These are phyloP conservation scores for Drosophila virilis DNA, from an alignment of 1,140 invertebrate species.

Conservation along the genomic window DNA sequence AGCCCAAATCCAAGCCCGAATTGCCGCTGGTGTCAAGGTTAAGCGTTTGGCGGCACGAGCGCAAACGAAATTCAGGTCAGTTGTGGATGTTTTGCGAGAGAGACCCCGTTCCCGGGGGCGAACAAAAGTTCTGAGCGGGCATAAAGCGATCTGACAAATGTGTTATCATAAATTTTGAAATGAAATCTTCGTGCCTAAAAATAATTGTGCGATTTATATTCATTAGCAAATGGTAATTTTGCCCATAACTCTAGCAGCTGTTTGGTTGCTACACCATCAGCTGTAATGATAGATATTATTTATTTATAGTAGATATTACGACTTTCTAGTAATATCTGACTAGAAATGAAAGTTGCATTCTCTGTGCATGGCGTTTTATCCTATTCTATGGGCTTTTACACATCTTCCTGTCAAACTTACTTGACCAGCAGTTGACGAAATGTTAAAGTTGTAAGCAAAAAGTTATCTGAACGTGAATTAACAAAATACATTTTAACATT, in stretches of 20 bases:
- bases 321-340: neutral
- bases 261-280: neutral
- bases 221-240: conserved; percentile 56
- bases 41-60: conserved; percentile 68
- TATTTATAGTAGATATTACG: neutral
- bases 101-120: neutral
- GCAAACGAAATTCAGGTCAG: conserved; percentile 71
- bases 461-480: too few species aligned
- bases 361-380: neutral
- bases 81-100: conserved; percentile 17
- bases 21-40: conserved; percentile 71
- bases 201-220: conserved; percentile 69
- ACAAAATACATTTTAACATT: too few species aligned
- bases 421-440: too few species aligned
- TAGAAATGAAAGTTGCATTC: neutral
- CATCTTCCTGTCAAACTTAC: too few species aligned
- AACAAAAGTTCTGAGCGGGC: neutral
- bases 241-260: conserved; percentile 9
- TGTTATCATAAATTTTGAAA: conserved; percentile 63
- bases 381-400: too few species aligned
- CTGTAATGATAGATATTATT: conserved; percentile 14
- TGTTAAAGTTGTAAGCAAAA: too few species aligned
- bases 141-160: conserved; percentile 50
- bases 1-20: conserved; percentile 4
- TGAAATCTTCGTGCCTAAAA: conserved; percentile 60